Conservation (phyloP, 2,888 invertebrate species). For the Drosophila eohydei region DNA sequence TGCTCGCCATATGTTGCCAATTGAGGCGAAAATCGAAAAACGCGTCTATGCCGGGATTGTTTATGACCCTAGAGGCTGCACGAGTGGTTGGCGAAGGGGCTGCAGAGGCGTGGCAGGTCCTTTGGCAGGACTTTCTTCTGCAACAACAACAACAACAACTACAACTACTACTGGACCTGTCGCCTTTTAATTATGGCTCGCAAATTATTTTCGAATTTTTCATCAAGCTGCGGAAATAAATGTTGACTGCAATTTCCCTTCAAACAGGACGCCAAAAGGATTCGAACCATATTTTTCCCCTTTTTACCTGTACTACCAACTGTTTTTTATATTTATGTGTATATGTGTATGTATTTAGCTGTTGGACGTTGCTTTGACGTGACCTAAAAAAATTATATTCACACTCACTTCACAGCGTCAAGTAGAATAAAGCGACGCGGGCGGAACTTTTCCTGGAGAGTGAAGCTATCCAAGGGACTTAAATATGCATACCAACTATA, state of each 20-base stretch:
- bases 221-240: constrained; percentile 76
- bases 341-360: constrained; percentile 29
- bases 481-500: constrained; percentile 13
- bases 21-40: constrained; percentile 80
- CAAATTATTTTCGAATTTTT: constrained; percentile 79
- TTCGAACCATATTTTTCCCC: constrained; percentile 69
- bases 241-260: constrained; percentile 75
- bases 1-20: constrained; percentile 75
- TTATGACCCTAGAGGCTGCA: constrained; percentile 61
- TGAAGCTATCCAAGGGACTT: neutral
- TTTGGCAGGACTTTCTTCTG: constrained; percentile 27
- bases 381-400: constrained; percentile 77
- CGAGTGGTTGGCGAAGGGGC: neutral
- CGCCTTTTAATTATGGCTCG: constrained; percentile 77
- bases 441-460: neutral
- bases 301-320: constrained; percentile 16
- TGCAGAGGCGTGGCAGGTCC: constrained; percentile 9
- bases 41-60: constrained; percentile 74
- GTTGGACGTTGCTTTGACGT: constrained; percentile 68
- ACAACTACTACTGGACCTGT: constrained; percentile 34
- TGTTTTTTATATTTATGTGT: constrained; percentile 1
- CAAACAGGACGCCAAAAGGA: constrained; percentile 73
- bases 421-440: constrained; percentile 69
- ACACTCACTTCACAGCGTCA: constrained; percentile 78
- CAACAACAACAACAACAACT: neutral